Percentiles rank a stretch among this genome's conserved stretches.
Conservation (phyloP, 2,113 vertebrate genomes). For the Brienomyrus brachyistius region DNA sequence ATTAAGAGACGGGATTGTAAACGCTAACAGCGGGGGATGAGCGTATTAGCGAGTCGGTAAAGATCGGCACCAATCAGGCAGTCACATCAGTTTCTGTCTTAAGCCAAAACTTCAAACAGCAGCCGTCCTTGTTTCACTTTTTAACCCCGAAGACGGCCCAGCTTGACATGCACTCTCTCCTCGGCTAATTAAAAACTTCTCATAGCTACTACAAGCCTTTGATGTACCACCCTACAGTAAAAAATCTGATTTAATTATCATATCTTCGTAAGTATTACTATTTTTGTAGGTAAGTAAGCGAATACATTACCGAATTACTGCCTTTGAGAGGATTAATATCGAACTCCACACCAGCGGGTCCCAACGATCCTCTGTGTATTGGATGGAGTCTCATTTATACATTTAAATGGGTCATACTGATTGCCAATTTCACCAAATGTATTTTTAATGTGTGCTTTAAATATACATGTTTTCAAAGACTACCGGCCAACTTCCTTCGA, state of each 20-base stretch:
- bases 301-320: not conserved
- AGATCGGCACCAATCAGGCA: constrained; percentile 88
- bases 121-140: constrained; percentile 40
- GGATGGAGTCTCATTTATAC: not conserved
- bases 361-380: not conserved
- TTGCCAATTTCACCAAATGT: not conserved
- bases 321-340: not conserved
- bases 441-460: not conserved
- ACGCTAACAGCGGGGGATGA: constrained; percentile 68
- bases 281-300: not conserved
- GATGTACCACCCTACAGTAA: constrained; percentile 60
- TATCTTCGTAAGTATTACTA: constrained; percentile 61
- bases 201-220: constrained; percentile 75
- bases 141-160: not conserved
- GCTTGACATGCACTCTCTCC: not conserved
- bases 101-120: constrained; percentile 85
- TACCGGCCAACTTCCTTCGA: not conserved
- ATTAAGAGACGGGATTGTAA: constrained; percentile 86
- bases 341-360: not conserved
- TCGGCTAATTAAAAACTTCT: constrained; percentile 74
- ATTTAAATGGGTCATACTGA: constrained; percentile 6
- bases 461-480: constrained; percentile 6
- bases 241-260: constrained; percentile 70
- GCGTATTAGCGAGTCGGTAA: constrained; percentile 62
- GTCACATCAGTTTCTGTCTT: constrained; percentile 80